A percentile compares a stretch with the other conserved stretches of the same genome.
Conservation (phyloP, 1,140 invertebrate genomes). For the Papilio xuthus region DNA sequence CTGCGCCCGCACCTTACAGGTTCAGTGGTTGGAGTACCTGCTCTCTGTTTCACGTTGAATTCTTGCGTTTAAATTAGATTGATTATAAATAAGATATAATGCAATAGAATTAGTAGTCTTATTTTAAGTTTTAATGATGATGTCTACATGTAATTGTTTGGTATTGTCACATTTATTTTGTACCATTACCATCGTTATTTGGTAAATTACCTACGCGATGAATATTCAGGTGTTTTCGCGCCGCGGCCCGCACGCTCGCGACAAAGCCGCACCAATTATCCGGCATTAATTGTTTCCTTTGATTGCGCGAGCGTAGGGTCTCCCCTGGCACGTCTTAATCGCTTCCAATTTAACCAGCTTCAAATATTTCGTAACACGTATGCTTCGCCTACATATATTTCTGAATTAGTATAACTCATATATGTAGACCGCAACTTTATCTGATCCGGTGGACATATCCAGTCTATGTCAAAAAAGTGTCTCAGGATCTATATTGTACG, state of each 20-base stretch:
- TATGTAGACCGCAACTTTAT: background rate
- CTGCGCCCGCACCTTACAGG: background rate
- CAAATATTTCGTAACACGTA: background rate
- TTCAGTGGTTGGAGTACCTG: background rate
- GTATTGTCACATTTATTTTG: background rate
- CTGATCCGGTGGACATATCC: too few species aligned
- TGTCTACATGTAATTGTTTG: background rate
- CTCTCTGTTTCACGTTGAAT: background rate
- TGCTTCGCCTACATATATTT: background rate
- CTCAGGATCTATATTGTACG: too few species aligned
- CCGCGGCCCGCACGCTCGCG: slow-evolving; percentile 7
- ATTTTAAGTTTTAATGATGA: background rate
- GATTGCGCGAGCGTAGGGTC: background rate
- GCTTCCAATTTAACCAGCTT: background rate
- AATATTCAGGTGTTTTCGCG: slow-evolving; percentile 10
- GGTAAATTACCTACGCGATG: background rate
- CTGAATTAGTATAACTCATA: background rate
- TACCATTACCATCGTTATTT: background rate
- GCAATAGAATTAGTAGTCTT: too few species aligned
- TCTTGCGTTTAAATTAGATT: background rate
- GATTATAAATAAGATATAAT: too few species aligned
- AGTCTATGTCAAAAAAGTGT: too few species aligned
- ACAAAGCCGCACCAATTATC: slow-evolving; percentile 18
- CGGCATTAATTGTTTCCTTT: slow-evolving; percentile 26
- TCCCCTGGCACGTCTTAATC: background rate